phyloP scores from a whole-genome alignment of 2,888 invertebrate species.

The Steinernema carpocapsae region DNA sequence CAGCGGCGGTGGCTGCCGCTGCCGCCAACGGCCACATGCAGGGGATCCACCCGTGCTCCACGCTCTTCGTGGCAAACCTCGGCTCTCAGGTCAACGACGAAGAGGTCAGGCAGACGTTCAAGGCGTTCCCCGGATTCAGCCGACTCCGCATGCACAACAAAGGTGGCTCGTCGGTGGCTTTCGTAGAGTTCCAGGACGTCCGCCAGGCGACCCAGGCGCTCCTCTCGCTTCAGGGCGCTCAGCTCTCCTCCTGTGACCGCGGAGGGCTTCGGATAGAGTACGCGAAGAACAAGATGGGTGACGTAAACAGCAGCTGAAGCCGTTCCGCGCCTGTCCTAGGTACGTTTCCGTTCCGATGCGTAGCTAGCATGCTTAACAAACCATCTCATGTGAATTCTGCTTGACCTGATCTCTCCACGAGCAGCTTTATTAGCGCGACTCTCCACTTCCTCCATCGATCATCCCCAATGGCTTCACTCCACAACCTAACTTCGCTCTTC shows the following conservation, averaged over 20 bases:
- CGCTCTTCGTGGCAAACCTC: constrained; percentile 96
- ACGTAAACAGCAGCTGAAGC: constrained; percentile 71
- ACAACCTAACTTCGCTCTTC: constrained; percentile 11
- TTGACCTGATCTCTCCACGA: constrained; percentile 28
- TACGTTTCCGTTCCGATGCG: neutral
- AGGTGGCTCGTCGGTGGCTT: constrained; percentile 90
- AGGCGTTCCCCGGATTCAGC: constrained; percentile 88
- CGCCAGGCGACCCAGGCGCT: constrained; percentile 88
- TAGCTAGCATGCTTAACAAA: constrained; percentile 22
- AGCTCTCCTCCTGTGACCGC: constrained; percentile 78
- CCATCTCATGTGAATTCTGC: constrained; percentile 11
- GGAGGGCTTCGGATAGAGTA: constrained; percentile 98
- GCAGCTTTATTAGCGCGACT: constrained; percentile 24
- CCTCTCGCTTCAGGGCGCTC: constrained; percentile 89
- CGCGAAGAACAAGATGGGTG: constrained; percentile 98
- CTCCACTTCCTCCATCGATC: neutral
- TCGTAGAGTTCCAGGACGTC: constrained; percentile 94
- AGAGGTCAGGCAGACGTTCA: constrained; percentile 88
- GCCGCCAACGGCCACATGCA: constrained; percentile 77
- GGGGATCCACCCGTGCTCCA: constrained; percentile 72
- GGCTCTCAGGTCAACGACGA: constrained; percentile 97
- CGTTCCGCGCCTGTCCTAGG: neutral
- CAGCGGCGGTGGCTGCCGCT: constrained; percentile 84
- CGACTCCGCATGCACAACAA: constrained; percentile 84
- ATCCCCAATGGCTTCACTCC: neutral